Percentiles rank a stretch among this genome's conserved stretches.
These are phyloP conservation scores for Eupithecia subfuscata DNA, from an alignment of 2,888 invertebrate species.

Conservation along the genomic window DNA sequence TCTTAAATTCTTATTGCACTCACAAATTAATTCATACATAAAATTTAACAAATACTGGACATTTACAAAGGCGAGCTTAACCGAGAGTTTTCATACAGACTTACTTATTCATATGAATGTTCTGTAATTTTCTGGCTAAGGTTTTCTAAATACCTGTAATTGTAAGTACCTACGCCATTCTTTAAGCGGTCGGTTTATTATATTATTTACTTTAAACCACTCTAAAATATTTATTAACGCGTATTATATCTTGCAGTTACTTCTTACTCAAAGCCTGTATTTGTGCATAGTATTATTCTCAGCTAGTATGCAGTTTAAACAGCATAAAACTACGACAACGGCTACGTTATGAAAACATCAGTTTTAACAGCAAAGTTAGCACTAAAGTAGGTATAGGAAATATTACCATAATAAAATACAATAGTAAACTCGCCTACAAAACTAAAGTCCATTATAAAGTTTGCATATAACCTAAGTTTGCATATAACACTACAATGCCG, in stretches of 20 bases:
- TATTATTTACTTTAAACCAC: background rate
- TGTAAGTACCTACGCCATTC: background rate
- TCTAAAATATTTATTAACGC: background rate
- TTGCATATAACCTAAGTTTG: constrained; percentile 34
- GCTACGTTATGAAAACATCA: constrained; percentile 31
- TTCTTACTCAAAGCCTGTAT: background rate
- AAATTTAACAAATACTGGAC: too few species aligned
- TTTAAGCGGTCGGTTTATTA: background rate
- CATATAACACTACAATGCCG: constrained; percentile 30
- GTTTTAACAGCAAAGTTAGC: constrained; percentile 31
- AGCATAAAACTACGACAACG: constrained; percentile 19
- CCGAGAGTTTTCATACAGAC: too few species aligned
- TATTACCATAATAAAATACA: constrained; percentile 42
- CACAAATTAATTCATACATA: too few species aligned
- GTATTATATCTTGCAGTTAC: background rate
- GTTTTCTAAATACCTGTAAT: background rate
- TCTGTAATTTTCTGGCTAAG: background rate
- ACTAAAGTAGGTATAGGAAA: constrained; percentile 28
- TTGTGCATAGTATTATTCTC: background rate
- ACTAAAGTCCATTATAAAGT: constrained; percentile 42
- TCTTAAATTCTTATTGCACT: too few species aligned
- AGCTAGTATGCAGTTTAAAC: constrained; percentile 15
- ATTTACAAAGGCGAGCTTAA: too few species aligned
- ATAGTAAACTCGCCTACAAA: constrained; percentile 33
- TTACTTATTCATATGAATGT: background rate